phyloP scores from a whole-genome alignment of 2,888 invertebrate species.

The Andricus quercusramuli region DNA sequence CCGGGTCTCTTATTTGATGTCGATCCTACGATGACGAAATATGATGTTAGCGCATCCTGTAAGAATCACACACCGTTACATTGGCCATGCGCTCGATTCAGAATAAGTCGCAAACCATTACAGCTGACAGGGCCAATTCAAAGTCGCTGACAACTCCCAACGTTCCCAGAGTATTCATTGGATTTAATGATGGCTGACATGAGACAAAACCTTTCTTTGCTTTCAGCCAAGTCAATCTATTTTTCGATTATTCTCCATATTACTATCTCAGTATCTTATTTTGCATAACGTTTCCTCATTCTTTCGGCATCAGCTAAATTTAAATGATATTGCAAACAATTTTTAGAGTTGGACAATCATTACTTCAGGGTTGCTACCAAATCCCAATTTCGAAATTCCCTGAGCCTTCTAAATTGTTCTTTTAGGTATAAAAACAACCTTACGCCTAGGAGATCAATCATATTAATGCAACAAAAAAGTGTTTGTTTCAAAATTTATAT shows the following conservation, averaged over 20 bases:
- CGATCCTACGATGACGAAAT: constrained; percentile 41
- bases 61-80: constrained; percentile 28
- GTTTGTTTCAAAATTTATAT: too few relatives aligned
- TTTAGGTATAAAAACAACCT: too few relatives aligned
- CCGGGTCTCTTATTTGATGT: constrained; percentile 31
- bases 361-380: too few relatives aligned
- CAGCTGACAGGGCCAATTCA: constrained; percentile 38
- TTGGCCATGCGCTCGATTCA: constrained; percentile 25
- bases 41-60: constrained; percentile 37
- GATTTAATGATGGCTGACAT: constrained; percentile 20
- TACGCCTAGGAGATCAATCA: too few relatives aligned
- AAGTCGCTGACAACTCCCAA: constrained; percentile 39
- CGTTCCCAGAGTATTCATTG: constrained; percentile 29
- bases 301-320: neutral
- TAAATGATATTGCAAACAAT: neutral
- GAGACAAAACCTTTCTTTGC: constrained; percentile 8
- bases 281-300: neutral
- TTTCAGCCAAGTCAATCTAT: constrained; percentile 6
- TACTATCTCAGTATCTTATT: neutral
- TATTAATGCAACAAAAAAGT: too few relatives aligned
- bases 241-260: constrained; percentile 1
- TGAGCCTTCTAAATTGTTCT: too few relatives aligned
- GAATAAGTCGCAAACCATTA: constrained; percentile 25
- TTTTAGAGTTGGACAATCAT: neutral
- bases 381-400: too few relatives aligned